These are phyloP conservation scores for Clupea harengus DNA, from an alignment of 2,113 vertebrate genomes.

Conservation along the genomic window DNA sequence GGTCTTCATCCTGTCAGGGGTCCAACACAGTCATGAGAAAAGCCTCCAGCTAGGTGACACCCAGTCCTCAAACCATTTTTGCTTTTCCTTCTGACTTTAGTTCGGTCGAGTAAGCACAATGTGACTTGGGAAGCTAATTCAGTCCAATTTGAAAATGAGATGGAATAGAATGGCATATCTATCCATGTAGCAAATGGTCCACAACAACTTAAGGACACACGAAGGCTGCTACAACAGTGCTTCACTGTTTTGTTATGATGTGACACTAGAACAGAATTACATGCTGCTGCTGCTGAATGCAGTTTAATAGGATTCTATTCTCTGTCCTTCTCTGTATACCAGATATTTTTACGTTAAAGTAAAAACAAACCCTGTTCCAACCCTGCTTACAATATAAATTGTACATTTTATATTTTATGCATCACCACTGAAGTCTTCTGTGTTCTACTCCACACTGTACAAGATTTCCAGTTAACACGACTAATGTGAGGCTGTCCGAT, in stretches of 20 bases:
- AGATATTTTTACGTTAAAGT: not conserved
- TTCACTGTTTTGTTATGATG: not conserved
- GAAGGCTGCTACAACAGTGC: not conserved
- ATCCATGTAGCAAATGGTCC: not conserved
- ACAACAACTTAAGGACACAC: not conserved
- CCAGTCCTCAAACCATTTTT: not conserved
- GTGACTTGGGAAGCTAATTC: not conserved
- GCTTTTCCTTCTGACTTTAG: not conserved
- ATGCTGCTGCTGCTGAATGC: not conserved
- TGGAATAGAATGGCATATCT: not conserved
- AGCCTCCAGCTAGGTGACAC: not conserved
- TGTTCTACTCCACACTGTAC: not conserved
- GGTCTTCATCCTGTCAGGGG: slow-evolving; percentile 85
- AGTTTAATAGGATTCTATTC: not conserved
- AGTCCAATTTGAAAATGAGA: not conserved
- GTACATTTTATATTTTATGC: not conserved
- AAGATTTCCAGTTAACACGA: not conserved
- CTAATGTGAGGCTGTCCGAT: not conserved
- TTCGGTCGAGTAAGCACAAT: not conserved
- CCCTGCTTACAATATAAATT: not conserved
- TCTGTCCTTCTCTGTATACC: not conserved
- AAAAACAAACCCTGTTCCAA: not conserved
- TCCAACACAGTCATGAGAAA: slow-evolving; percentile 21
- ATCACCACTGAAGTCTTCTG: not conserved
- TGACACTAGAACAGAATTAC: not conserved